Percentiles rank a stretch among this genome's conserved stretches.
Conservation (phyloP, 2,888 invertebrate genomes). For the Drosophila histrio region DNA sequence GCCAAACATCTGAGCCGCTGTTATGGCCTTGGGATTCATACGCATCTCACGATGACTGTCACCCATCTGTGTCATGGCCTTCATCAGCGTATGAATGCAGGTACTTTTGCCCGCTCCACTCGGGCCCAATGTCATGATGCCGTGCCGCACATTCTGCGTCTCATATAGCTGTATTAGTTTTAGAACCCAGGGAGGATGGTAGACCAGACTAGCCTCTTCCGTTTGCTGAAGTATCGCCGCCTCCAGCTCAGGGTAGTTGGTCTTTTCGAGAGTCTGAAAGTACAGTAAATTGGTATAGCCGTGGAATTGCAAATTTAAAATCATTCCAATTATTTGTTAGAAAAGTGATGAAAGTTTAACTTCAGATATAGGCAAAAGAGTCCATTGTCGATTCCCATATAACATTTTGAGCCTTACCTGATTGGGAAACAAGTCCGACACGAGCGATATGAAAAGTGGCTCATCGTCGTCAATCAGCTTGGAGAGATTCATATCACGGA, state of each 20-base stretch:
- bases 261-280: slow-evolving; percentile 91
- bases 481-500: slow-evolving; percentile 99
- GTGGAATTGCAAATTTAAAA: not conserved
- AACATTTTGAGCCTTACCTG: slow-evolving; percentile 84
- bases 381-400: not conserved
- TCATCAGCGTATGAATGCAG: slow-evolving; percentile 95
- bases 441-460: slow-evolving; percentile 97
- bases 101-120: slow-evolving; percentile 97
- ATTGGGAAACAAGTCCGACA: slow-evolving; percentile 97
- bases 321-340: too few species aligned
- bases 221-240: slow-evolving; percentile 94
- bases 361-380: too few species aligned
- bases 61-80: slow-evolving; percentile 93
- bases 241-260: slow-evolving; percentile 94
- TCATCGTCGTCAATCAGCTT: slow-evolving; percentile 99
- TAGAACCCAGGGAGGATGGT: slow-evolving; percentile 97
- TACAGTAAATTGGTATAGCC: not conserved
- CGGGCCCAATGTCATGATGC: slow-evolving; percentile 98
- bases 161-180: slow-evolving; percentile 98
- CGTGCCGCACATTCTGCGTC: slow-evolving; percentile 97
- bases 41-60: slow-evolving; percentile 95
- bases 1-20: slow-evolving; percentile 99
- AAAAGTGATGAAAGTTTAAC: too few species aligned
- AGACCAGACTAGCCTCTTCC: slow-evolving; percentile 91
- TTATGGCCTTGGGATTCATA: slow-evolving; percentile 99